phyloP scores from a whole-genome alignment of 2,888 invertebrate genomes.

The Sinohyriopsis cumingii region DNA sequence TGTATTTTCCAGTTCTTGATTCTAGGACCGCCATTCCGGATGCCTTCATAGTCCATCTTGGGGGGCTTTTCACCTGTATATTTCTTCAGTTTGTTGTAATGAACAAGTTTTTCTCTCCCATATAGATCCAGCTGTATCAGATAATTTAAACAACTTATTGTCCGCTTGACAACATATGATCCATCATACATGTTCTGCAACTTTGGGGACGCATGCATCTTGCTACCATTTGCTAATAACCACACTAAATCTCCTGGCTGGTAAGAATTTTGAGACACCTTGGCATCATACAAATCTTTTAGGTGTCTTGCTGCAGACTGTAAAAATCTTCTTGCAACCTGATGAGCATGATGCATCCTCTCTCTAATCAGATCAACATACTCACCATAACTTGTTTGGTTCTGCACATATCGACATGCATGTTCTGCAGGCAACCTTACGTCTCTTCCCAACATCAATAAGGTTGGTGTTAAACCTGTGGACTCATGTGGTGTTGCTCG shows the following conservation, averaged over 20 bases:
- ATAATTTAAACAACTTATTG: too few relatives aligned
- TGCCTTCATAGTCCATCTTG: too few relatives aligned
- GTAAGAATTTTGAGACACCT: conserved; percentile 9
- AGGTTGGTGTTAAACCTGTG: conserved; percentile 11
- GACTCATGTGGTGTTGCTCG: conserved; percentile 7
- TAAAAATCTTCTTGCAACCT: conserved; percentile 17
- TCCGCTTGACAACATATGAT: too few relatives aligned
- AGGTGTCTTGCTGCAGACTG: conserved; percentile 8
- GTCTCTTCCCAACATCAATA: conserved; percentile 4
- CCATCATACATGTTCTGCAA: too few relatives aligned
- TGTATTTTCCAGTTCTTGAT: too few relatives aligned
- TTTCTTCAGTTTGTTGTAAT: too few relatives aligned
- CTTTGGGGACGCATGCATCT: conserved; percentile 14
- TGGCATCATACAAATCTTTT: conserved; percentile 24
- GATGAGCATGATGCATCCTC: conserved; percentile 15
- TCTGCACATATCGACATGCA: neutral
- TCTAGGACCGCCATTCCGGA: too few relatives aligned
- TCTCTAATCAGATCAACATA: neutral
- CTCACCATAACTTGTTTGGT: conserved; percentile 1
- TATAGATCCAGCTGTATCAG: too few relatives aligned
- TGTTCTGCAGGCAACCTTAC: conserved; percentile 2
- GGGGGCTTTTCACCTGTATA: too few relatives aligned
- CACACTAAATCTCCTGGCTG: conserved; percentile 24
- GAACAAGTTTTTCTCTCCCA: too few relatives aligned
- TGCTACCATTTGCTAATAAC: conserved; percentile 19